Base-by-base conservation (phyloP, 2,113 vertebrate genomes). In the Phaethornis superciliosus region DNA sequence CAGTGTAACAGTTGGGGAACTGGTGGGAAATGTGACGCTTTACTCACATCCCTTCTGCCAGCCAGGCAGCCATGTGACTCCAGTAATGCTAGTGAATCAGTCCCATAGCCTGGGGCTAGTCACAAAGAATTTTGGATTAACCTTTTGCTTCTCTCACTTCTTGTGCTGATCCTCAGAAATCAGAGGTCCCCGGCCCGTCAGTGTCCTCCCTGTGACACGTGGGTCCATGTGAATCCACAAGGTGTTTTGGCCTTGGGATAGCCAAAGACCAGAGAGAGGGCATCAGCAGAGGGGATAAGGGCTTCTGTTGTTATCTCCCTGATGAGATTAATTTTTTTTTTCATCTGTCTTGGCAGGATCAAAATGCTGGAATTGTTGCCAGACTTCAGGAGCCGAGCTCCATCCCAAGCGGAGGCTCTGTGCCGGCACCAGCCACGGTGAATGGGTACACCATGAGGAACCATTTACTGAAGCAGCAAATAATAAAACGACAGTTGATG, bases 391-490 rank as follows among this genome's bases (percentile, higher is more conserved):
- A 98, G 77, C 96, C 91, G 1, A 96, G 97, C 89, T 94, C 97
- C 35, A 85, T 97, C 90, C 96, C 98, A 81, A 96, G 94, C 7
- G 11, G 97, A 7, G 20, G 56, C 82, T 94, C 95, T 3, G 93
- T 74, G 44, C 90, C 96, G 42, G 79, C 95, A 23, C 91, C 91
- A n/a, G 90, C 81, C 28, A 86, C 96, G 1, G 93, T 97, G 94
- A 98, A 96, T 4, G 97, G 97, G 14, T 98, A 97, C 91, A 97
- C 96, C 0, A 98, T 96, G 95, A 96, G 96, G 83, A 97, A 98
- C 94, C 97, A 98, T 74, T 47, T 98, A 55, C 95, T 98, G 76
- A 98, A 98, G 89, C 98, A 96, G 93, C 98, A 98, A 88, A 97
- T 98, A 28, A 98, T 98, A 32, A 97, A 95, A 47, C 88, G 97